Base-by-base conservation (phyloP, 2,888 invertebrate species). In the Yponomeuta plumbellus region DNA sequence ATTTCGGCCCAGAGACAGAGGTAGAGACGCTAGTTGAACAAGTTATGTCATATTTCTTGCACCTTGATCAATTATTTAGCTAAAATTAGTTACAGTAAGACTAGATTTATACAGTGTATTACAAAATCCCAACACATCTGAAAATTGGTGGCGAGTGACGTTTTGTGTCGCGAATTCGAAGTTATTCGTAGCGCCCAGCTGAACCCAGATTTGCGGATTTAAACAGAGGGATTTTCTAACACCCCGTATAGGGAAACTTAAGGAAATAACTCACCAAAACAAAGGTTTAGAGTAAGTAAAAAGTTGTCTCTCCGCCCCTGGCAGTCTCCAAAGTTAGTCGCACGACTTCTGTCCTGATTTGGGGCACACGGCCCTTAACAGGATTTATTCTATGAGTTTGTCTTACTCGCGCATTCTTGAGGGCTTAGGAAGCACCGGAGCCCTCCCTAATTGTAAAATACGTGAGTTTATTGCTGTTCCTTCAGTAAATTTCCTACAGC, bases 351-450 rank as follows among this genome's bases (percentile, higher is more conserved):
- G 59, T 62, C 39, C 20, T 62, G 62, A 62, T 62, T 62, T 26
- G 62, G 62, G 62, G 62, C 34, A 20, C 57, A 20, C 57, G 8
- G 39, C 62, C 22, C 11, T 26, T 62, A 62, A 62, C 26, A 62
- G 34, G 62, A 62, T 62, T 62, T 62, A 62, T 62, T 62, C 62
- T 34, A 26, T 8, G 34, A 62, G 62, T 62, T 62, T 62, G 62
- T 62, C 62, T 34, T 39, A 62, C 61, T 17, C 61, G n/a, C 61
- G 34, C 34, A 39, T 34, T 23, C 21, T 23, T 13, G 22, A 23
- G 59, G 59, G 59, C 21, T 21, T 21, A 8, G 57, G 57, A 20
- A n/a, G n/a, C 6, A 34, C 34, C 34, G 34, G 17, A 52, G 44
- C 44, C 4, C 44, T 17, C 5, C 17, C 44, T 52, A 52, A 52